These are phyloP conservation scores for Caerostris extrusa DNA, from an alignment of 1,140 invertebrate species.

Conservation along the genomic window DNA sequence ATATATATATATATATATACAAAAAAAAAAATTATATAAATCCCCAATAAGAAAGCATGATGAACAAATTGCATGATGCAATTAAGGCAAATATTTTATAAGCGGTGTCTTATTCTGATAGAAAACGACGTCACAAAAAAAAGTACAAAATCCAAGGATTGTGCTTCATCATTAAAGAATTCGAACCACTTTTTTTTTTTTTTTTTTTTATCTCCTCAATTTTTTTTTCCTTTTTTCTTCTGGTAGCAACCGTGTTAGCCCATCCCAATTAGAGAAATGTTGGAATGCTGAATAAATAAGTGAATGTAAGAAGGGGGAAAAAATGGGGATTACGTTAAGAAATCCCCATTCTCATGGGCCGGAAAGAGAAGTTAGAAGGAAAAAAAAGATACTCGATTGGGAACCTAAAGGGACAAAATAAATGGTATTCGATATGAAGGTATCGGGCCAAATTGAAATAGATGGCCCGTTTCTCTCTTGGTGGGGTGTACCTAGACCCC, in stretches of 20 bases:
- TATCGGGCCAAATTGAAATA: constrained; percentile 71
- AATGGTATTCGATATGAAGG: constrained; percentile 71
- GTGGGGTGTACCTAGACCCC: background rate
- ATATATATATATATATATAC: no score
- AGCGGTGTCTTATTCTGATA: background rate
- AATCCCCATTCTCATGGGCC: constrained; percentile 1
- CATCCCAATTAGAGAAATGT: constrained; percentile 36
- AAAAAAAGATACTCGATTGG: background rate
- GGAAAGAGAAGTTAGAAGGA: background rate
- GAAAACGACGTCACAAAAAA: background rate
- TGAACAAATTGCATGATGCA: background rate
- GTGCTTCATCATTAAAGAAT: constrained; percentile 45
- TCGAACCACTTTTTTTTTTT: background rate
- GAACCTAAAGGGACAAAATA: constrained; percentile 63
- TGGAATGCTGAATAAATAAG: constrained; percentile 41
- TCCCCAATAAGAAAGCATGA: background rate
- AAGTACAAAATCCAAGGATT: background rate
- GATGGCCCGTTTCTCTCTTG: constrained; percentile 43
- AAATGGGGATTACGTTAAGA: background rate
- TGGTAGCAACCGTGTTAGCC: background rate
- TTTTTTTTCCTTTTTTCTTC: background rate
- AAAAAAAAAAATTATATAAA: background rate
- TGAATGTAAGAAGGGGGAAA: background rate
- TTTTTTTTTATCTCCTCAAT: background rate
- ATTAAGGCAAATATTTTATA: constrained; percentile 5